Percentiles rank a stretch among this genome's conserved stretches.
Conservation (phyloP, 1,140 invertebrate genomes). For the Tachypleus tridentatus region DNA sequence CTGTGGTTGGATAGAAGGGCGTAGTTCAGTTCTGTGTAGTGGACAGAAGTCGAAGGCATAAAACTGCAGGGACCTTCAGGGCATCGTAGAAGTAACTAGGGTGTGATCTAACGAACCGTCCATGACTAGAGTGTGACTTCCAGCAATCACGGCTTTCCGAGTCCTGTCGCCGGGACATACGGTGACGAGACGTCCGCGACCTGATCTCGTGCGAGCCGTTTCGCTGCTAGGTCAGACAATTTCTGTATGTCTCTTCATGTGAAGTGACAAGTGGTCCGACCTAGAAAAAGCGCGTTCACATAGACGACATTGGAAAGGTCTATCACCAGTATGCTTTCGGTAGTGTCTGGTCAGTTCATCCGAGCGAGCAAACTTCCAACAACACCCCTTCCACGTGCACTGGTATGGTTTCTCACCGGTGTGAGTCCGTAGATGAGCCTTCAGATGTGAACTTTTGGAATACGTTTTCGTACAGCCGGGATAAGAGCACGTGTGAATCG, state of each 20-base stretch:
- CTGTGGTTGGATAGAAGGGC: too few relatives aligned
- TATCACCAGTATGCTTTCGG: slow-evolving; percentile 34
- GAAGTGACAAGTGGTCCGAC: slow-evolving; percentile 39
- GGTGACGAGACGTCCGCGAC: too few relatives aligned
- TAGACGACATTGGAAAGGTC: slow-evolving; percentile 31
- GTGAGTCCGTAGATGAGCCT: slow-evolving; percentile 50
- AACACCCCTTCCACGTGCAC: slow-evolving; percentile 44
- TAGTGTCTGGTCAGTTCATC: slow-evolving; percentile 43
- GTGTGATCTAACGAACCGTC: too few relatives aligned
- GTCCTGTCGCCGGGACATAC: too few relatives aligned
- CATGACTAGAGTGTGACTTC: too few relatives aligned
- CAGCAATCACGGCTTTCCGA: too few relatives aligned
- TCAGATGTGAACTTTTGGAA: slow-evolving; percentile 56
- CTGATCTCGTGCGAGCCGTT: too few relatives aligned
- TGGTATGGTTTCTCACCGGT: slow-evolving; percentile 48
- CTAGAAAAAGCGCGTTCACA: slow-evolving; percentile 38
- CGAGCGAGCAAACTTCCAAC: slow-evolving; percentile 45
- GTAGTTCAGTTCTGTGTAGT: too few relatives aligned
- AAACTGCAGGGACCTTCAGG: too few relatives aligned
- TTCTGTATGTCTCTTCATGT: slow-evolving; percentile 37
- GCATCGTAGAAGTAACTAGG: too few relatives aligned
- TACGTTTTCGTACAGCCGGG: slow-evolving; percentile 54
- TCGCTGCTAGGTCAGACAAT: too few relatives aligned
- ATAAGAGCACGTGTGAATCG: slow-evolving; percentile 48
- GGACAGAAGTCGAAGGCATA: too few relatives aligned